phyloP scores from a whole-genome alignment of 2,113 vertebrate genomes.

The Agapornis roseicollis region DNA sequence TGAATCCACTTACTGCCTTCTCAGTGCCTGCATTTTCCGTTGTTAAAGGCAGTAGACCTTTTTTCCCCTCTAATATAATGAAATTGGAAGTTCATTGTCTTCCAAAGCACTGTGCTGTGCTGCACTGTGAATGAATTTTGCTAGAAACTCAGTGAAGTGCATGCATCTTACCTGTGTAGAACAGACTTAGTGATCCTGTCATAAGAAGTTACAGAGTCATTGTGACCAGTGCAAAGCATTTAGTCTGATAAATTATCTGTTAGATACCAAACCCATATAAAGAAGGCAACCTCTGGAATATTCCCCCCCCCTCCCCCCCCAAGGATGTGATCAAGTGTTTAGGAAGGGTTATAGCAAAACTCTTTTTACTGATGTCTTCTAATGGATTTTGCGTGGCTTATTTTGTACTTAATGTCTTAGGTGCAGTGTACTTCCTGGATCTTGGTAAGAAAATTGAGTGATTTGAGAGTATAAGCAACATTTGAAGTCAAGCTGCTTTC shows the following conservation, averaged over 20 bases:
- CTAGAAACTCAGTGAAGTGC: not conserved
- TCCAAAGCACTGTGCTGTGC: not conserved
- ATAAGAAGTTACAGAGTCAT: not conserved
- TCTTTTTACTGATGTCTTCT: not conserved
- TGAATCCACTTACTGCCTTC: not conserved
- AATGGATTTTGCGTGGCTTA: not conserved
- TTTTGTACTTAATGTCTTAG: not conserved
- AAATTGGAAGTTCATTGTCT: not conserved
- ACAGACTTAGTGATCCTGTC: not conserved
- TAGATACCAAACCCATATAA: not conserved
- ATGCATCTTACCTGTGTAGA: not conserved
- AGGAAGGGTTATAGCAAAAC: not conserved
- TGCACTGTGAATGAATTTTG: not conserved
- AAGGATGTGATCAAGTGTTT: not conserved
- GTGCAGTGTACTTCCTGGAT: not conserved
- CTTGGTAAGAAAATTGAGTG: not conserved
- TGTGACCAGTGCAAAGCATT: not conserved
- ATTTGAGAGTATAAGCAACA: not conserved
- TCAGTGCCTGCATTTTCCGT: not conserved
- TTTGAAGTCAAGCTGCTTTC: slow-evolving; percentile 11
- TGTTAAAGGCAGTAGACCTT: not conserved
- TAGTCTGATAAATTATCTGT: not conserved
- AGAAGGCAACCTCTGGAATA: not conserved
- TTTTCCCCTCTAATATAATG: not conserved
- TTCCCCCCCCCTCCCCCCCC: rapidly evolving